Evolutionary conservation across 1,140 invertebrate genomes (phyloP).

Genomic region (Drosophila burlai): DNA sequence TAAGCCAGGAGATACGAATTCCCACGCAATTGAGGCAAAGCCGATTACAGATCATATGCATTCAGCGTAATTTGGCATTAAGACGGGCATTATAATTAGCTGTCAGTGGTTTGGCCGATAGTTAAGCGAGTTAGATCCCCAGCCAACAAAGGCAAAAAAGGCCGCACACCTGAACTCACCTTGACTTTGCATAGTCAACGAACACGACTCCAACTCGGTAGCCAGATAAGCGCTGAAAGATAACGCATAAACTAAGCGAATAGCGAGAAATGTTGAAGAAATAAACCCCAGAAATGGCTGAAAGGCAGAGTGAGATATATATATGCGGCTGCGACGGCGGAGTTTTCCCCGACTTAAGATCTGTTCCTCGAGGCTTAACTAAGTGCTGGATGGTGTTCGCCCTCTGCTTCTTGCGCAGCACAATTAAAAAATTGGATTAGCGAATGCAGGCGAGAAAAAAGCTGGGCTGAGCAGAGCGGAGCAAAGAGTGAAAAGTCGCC

Average conservation of each 20-base stretch:
- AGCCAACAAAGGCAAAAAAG: background rate
- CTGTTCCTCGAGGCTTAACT: slow-evolving; percentile 37
- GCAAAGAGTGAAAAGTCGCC: slow-evolving; percentile 38
- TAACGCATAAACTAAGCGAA: slow-evolving; percentile 63
- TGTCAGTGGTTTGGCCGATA: slow-evolving; percentile 48
- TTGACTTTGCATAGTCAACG: slow-evolving; percentile 68
- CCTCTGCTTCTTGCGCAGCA: slow-evolving; percentile 37
- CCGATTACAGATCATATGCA: slow-evolving; percentile 57
- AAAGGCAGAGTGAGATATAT: slow-evolving; percentile 32
- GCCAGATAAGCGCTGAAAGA: slow-evolving; percentile 70
- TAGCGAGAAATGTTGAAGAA: slow-evolving; percentile 50
- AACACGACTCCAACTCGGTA: slow-evolving; percentile 51
- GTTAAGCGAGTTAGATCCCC: slow-evolving; percentile 45
- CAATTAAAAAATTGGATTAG: slow-evolving; percentile 82
- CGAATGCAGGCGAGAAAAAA: slow-evolving; percentile 49
- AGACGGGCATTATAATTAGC: slow-evolving; percentile 72
- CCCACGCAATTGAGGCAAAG: slow-evolving; percentile 73
- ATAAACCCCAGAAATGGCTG: slow-evolving; percentile 30
- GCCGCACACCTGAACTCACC: slow-evolving; percentile 53
- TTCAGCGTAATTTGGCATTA: slow-evolving; percentile 73
- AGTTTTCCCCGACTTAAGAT: slow-evolving; percentile 31
- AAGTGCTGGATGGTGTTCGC: slow-evolving; percentile 68
- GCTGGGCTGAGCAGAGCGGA: slow-evolving; percentile 1
- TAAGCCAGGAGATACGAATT: slow-evolving; percentile 51
- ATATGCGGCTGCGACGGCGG: background rate